A percentile compares a stretch with the other conserved stretches of the same genome.
Evolutionary conservation across 2,888 invertebrate genomes (phyloP).

Genomic region (Nomada ruficornis): DNA sequence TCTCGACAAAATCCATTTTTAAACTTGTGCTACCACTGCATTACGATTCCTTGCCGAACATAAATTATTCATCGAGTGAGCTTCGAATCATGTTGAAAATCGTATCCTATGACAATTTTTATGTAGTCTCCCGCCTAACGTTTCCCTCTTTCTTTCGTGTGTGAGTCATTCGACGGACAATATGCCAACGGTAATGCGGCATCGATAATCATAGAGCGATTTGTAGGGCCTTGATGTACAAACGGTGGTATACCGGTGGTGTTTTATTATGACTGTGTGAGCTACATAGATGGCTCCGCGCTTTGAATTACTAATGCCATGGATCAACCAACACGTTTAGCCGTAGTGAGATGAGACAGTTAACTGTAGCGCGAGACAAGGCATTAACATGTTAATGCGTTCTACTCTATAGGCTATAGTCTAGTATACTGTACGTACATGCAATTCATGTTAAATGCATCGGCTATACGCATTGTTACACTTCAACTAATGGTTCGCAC

Average conservation of each 20-base stretch:
- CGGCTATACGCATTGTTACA: slow-evolving; percentile 50
- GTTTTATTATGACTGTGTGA: slow-evolving; percentile 53
- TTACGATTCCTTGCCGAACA: not conserved
- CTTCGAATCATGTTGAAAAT: not conserved
- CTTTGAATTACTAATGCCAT: slow-evolving; percentile 59
- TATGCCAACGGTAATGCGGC: not conserved
- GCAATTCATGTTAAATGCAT: slow-evolving; percentile 63
- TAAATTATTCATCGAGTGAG: slow-evolving; percentile 41
- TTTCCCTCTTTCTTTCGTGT: not conserved
- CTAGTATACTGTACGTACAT: slow-evolving; percentile 36
- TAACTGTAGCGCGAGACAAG: slow-evolving; percentile 59
- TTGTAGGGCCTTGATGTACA: slow-evolving; percentile 36
- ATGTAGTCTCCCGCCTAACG: not conserved
- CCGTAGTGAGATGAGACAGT: slow-evolving; percentile 53
- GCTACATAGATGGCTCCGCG: slow-evolving; percentile 35
- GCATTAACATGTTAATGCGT: slow-evolving; percentile 65
- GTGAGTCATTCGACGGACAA: not conserved
- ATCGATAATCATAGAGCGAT: slow-evolving; percentile 20
- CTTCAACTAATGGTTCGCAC: slow-evolving; percentile 50
- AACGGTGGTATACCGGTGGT: slow-evolving; percentile 16
- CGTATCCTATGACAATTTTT: not conserved
- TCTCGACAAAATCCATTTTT: slow-evolving; percentile 6
- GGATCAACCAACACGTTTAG: slow-evolving; percentile 58
- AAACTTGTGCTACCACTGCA: slow-evolving; percentile 26
- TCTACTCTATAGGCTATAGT: slow-evolving; percentile 40